Conservation (phyloP, 2,113 vertebrate species). For the Tauraco erythrolophus region DNA sequence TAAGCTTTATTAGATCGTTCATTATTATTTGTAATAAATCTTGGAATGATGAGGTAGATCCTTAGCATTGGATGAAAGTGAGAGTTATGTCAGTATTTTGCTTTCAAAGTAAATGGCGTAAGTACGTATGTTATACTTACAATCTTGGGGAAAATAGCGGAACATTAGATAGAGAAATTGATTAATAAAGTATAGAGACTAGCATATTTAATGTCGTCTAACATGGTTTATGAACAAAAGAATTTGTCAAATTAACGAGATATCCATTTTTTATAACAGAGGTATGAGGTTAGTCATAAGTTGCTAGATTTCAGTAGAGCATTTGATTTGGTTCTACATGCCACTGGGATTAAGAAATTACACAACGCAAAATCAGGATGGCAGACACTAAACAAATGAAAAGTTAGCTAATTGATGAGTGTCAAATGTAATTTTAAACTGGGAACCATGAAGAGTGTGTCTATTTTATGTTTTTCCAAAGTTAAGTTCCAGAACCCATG, state of each 20-base stretch:
- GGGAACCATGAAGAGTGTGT: background rate
- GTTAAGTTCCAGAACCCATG: background rate
- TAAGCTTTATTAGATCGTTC: background rate
- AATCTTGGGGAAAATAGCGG: background rate
- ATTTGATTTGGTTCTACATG: background rate
- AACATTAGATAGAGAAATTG: background rate
- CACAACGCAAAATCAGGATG: background rate
- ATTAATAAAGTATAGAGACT: background rate
- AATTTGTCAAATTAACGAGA: background rate
- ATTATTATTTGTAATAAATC: background rate
- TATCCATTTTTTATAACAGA: background rate
- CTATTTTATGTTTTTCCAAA: background rate
- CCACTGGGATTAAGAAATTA: background rate
- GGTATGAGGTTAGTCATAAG: background rate
- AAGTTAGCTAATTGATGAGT: background rate
- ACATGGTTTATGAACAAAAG: slow-evolving; percentile 10
- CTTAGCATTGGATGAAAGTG: background rate
- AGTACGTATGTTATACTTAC: too few species aligned
- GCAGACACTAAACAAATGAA: background rate
- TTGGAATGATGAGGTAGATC: background rate
- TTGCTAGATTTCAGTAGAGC: background rate
- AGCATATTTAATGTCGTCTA: background rate
- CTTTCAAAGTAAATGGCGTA: background rate
- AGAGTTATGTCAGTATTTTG: background rate
- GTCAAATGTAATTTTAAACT: background rate